A percentile compares a stretch with the other conserved stretches of the same genome.
These are phyloP conservation scores for Sitta europaea DNA, from an alignment of 2,113 vertebrate species.

Conservation along the genomic window DNA sequence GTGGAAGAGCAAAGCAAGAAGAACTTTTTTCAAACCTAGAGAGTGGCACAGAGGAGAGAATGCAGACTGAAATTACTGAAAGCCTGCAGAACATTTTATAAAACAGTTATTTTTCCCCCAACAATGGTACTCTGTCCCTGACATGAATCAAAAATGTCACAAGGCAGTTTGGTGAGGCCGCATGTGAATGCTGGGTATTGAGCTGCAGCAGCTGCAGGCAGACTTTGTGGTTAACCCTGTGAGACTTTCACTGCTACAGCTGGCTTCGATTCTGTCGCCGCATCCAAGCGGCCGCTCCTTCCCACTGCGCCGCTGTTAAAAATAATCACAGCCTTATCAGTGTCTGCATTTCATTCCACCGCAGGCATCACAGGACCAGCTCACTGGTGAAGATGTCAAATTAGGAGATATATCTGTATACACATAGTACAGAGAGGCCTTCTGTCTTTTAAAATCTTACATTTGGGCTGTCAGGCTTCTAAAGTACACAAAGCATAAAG, in stretches of 20 bases:
- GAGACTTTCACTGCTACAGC: constrained; percentile 54
- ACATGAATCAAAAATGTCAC: constrained; percentile 44
- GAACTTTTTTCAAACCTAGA: not conserved
- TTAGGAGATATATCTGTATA: not conserved
- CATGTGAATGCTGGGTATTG: constrained; percentile 45
- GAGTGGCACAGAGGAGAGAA: not conserved
- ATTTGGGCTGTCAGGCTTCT: not conserved
- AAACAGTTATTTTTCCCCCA: constrained; percentile 12
- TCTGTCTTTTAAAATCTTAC: not conserved
- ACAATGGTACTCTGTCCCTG: constrained; percentile 52
- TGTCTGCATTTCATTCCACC: not conserved
- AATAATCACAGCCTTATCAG: constrained; percentile 7
- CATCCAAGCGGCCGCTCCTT: not conserved
- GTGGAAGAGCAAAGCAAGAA: not conserved
- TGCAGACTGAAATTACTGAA: constrained; percentile 3
- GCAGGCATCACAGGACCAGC: not conserved
- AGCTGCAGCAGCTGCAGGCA: constrained; percentile 48
- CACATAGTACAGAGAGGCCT: not conserved
- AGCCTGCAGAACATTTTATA: constrained; percentile 35
- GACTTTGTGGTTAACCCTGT: constrained; percentile 57
- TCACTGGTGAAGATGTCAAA: not conserved
- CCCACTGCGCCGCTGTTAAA: not conserved
- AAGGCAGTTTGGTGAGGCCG: constrained; percentile 9
- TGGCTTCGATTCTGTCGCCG: not conserved
- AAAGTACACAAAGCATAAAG: not conserved